Percentiles rank a stretch among this genome's conserved stretches.
phyloP scores from a whole-genome alignment of 2,113 vertebrate species.

The Zootoca vivipara region DNA sequence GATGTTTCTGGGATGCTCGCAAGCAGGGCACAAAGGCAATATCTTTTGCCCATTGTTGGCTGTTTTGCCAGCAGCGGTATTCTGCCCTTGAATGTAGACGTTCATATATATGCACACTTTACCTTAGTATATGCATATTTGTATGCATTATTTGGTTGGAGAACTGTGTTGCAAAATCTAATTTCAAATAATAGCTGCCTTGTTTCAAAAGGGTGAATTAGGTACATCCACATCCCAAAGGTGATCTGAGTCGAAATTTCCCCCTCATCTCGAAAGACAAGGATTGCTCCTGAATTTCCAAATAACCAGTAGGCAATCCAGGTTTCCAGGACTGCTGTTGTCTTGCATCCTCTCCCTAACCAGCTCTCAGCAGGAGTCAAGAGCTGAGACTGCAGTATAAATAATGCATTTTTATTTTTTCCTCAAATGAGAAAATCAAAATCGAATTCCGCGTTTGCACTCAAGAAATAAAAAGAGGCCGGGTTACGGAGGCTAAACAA shows the following conservation, averaged over 20 bases:
- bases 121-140: too few species aligned
- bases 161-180: neutral
- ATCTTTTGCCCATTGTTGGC: too few species aligned
- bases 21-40: too few species aligned
- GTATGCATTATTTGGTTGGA: neutral
- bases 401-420: constrained; percentile 42
- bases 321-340: neutral
- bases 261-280: neutral
- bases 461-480: constrained; percentile 44
- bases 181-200: neutral
- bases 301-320: neutral
- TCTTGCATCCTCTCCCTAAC: neutral
- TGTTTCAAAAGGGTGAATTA: neutral
- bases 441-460: constrained; percentile 26
- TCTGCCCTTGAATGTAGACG: too few species aligned
- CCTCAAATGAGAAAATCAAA: constrained; percentile 33
- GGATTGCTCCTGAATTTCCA: neutral
- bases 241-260: too few species aligned
- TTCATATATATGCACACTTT: too few species aligned
- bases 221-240: too few species aligned
- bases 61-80: too few species aligned
- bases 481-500: constrained; percentile 52
- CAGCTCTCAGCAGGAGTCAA: constrained; percentile 8
- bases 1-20: too few species aligned
- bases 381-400: constrained; percentile 9